Evolutionary conservation across 2,113 vertebrate genomes (phyloP), one percentile per base, ranked within the genome.

Genomic region (Saguinus midas): DNA sequence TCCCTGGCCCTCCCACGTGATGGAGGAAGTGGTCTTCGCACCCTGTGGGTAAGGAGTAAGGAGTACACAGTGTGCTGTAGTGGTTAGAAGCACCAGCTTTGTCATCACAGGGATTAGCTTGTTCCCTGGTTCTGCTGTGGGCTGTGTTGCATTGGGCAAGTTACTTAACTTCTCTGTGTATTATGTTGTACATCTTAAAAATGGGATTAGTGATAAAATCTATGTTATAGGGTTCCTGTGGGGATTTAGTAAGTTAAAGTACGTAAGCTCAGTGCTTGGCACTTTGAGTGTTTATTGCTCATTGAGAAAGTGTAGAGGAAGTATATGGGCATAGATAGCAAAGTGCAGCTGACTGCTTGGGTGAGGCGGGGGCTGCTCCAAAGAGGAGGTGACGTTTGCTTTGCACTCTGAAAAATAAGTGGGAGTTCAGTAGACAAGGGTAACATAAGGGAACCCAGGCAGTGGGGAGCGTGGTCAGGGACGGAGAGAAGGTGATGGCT

Each of bases 351-450:
- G 82, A 18, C 27, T 76, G 64, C 35, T 48, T 68, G 70, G 76
- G 64, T 64, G 83, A 45, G 40, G 57, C 43, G 11, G 66, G 12
- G 76, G 86, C 64, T 40, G 72, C 89, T 78, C 92, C 96, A 94
- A 91, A 94, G 89, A 91, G 73, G 66, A 45, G 50, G 66, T 93
- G 95, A 92, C 86, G 45, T 97, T 85, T 78, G 90, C 32, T 64
- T 50, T 73, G 72, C 13, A 55, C 40, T 25, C 76, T 73, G 93
- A 86, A 78, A 92, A 58, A 40, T 9, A 35, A 85, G 95, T 66
- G 90, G 81, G 84, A 84, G 87, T 90, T 96, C 2, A 27, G 61
- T 29, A 91, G 57, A 58, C 14, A 4, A 8, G 40, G 35, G 37
- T 68, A 40, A 5, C 20, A 16, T 1, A 4, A 55, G 37, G n/a